A percentile compares a stretch with the other conserved stretches of the same genome.
Evolutionary conservation across 2,888 invertebrate species (phyloP).

Genomic region (Drosophila conformis): DNA sequence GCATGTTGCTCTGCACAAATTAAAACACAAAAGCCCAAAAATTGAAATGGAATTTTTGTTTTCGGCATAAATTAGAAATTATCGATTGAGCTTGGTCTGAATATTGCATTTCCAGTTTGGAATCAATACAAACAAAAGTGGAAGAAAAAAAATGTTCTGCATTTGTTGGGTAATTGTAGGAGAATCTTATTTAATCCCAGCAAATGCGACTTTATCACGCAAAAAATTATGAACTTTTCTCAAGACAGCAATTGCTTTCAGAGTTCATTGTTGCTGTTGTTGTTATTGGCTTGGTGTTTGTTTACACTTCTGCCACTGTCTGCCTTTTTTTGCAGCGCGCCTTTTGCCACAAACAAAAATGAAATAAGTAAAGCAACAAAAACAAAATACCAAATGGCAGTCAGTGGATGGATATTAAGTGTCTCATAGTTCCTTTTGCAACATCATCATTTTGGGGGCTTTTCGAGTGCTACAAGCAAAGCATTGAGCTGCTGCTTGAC

Average conservation of each 20-base stretch:
- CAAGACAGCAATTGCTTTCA: slow-evolving; percentile 63
- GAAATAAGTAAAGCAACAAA: slow-evolving; percentile 18
- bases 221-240: slow-evolving; percentile 79
- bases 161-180: slow-evolving; percentile 77
- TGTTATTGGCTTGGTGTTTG: slow-evolving; percentile 51
- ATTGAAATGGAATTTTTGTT: slow-evolving; percentile 20
- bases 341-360: slow-evolving; percentile 50
- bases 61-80: slow-evolving; percentile 65
- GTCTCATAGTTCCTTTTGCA: slow-evolving; percentile 76
- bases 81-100: slow-evolving; percentile 51
- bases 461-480: slow-evolving; percentile 42
- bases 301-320: slow-evolving; percentile 62
- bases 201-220: slow-evolving; percentile 82
- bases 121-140: slow-evolving; percentile 17
- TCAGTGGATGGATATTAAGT: slow-evolving; percentile 71
- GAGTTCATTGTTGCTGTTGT: slow-evolving; percentile 21
- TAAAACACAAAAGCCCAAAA: slow-evolving; percentile 1
- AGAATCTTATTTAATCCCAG: slow-evolving; percentile 82
- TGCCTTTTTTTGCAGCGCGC: slow-evolving; percentile 54
- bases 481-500: slow-evolving; percentile 61
- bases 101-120: neutral
- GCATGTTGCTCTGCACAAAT: slow-evolving; percentile 26
- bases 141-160: slow-evolving; percentile 9
- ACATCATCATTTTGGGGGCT: slow-evolving; percentile 72
- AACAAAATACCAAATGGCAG: slow-evolving; percentile 60